phyloP scores from a whole-genome alignment of 2,888 invertebrate species.

The Steromphala cineraria region DNA sequence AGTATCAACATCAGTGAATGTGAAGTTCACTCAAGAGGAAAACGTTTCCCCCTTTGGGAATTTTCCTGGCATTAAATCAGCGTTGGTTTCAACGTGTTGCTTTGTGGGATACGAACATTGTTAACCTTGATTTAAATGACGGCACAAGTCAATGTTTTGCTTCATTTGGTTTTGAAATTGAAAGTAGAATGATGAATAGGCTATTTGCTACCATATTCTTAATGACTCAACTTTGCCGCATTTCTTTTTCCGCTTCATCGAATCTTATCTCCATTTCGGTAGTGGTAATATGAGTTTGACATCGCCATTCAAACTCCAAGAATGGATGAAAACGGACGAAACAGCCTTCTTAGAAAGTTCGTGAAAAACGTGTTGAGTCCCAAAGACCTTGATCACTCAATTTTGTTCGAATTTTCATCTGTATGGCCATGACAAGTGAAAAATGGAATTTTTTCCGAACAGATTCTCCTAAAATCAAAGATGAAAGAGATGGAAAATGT shows the following conservation, averaged over 20 bases:
- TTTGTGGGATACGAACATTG: background rate
- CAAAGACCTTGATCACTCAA: background rate
- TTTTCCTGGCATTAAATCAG: slow-evolving; percentile 1
- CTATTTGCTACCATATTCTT: slow-evolving; percentile 8
- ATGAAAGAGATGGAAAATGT: background rate
- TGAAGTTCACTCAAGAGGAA: background rate
- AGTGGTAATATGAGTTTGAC: slow-evolving; percentile 3
- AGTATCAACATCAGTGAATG: background rate
- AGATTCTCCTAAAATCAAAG: too few species aligned
- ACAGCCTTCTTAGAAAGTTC: background rate
- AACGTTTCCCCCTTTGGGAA: background rate
- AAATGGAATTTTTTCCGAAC: background rate
- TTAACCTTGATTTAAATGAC: background rate
- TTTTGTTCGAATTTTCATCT: background rate
- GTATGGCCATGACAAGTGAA: background rate
- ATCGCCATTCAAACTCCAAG: background rate
- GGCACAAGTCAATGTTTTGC: slow-evolving; percentile 14
- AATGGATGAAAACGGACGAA: background rate
- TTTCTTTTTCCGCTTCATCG: slow-evolving; percentile 1
- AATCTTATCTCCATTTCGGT: background rate
- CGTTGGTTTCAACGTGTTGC: background rate
- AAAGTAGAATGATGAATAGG: background rate
- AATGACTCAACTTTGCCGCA: background rate
- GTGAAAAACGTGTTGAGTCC: background rate
- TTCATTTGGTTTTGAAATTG: slow-evolving; percentile 16